phyloP scores from a whole-genome alignment of 2,113 vertebrate genomes.

The Zapornia atra region DNA sequence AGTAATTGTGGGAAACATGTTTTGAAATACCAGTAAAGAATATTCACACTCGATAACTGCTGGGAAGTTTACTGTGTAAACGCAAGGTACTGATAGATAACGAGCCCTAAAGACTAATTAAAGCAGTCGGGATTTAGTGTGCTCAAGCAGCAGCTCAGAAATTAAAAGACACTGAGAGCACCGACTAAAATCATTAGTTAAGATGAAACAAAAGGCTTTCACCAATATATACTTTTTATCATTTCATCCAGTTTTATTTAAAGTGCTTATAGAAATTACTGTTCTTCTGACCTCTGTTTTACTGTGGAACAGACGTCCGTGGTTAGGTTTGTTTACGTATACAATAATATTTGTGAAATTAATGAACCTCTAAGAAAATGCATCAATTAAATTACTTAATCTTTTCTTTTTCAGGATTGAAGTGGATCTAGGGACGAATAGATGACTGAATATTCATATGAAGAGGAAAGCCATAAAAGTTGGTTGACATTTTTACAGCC shows the following conservation, averaged over 20 bases:
- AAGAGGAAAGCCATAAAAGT: conserved; percentile 81
- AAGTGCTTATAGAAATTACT: not conserved
- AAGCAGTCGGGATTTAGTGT: not conserved
- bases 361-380: not conserved
- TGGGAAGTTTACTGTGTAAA: not conserved
- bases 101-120: not conserved
- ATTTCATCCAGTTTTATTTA: not conserved
- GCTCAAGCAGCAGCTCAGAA: not conserved
- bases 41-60: rapidly evolving
- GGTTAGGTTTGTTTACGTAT: not conserved
- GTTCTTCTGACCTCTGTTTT: not conserved
- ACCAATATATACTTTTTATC: not conserved
- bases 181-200: not conserved
- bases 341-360: not conserved
- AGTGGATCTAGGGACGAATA: conserved; percentile 69
- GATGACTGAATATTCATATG: conserved; percentile 76
- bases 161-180: not conserved
- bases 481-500: conserved; percentile 58
- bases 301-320: rapidly evolving
- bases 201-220: not conserved
- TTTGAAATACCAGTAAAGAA: not conserved
- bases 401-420: conserved; percentile 68
- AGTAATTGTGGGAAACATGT: not conserved
- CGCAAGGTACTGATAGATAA: not conserved
- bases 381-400: not conserved